phyloP scores from a whole-genome alignment of 2,797 vertebrate genomes.

The Botia almorhae region DNA sequence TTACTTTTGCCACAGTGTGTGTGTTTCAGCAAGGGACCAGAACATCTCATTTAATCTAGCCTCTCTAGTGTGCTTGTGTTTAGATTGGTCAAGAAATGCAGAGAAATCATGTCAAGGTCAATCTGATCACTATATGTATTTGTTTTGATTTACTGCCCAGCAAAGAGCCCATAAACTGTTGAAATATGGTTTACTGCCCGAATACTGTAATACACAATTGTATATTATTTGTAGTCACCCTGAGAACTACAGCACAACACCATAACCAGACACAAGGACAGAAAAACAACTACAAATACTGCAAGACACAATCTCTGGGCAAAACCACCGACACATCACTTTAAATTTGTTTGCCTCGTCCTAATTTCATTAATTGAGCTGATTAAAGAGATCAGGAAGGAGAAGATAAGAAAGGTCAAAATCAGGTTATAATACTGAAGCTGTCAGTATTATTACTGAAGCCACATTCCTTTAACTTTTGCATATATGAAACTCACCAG shows the following conservation, averaged over 20 bases:
- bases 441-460: background rate
- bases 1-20: too few species aligned
- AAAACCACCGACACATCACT: conserved; percentile 27
- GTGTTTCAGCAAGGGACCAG: too few species aligned
- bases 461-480: conserved; percentile 13
- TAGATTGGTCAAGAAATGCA: background rate
- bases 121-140: background rate
- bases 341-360: conserved; percentile 21
- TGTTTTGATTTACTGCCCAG: conserved; percentile 31
- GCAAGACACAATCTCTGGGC: background rate
- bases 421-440: conserved; percentile 26
- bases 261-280: conserved; percentile 19
- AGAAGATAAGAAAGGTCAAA: conserved; percentile 36
- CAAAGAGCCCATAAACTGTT: background rate
- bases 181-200: background rate
- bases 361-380: conserved; percentile 50
- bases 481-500: background rate
- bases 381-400: conserved; percentile 46
- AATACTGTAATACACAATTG: conserved; percentile 7
- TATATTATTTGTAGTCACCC: conserved; percentile 26
- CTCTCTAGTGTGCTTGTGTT: background rate
- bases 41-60: background rate
- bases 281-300: conserved; percentile 3
- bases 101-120: conserved; percentile 50
- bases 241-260: background rate